Base-by-base conservation (phyloP, 2,888 invertebrate genomes). In the Dioctria rufipes region DNA sequence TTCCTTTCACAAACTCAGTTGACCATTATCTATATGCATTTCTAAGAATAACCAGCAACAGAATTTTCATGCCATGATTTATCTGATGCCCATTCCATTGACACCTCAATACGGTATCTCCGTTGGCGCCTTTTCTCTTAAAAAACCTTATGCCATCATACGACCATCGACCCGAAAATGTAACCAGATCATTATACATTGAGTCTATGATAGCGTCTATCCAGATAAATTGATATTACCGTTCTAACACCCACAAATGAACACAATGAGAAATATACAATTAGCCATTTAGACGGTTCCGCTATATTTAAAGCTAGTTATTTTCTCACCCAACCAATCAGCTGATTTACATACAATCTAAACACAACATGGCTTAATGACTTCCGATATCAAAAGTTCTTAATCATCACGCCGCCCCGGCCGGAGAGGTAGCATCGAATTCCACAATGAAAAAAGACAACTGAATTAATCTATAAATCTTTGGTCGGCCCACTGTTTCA, bases 351-450 rank as follows among this genome's bases (percentile, higher is more conserved):
- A 60, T 73, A 58, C 42, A 58, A 60, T 73, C 73, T 42, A 37
- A 49, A 73, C 60, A 13, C 73, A 37, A 60, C 51, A 73, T 58
- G 60, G 42, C 73, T 60, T 60, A 60, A 73, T 73, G 40, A 73
- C 73, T 73, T 73, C 73, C 73, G 73, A 73, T 73, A 5, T 42
- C 25, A 39, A 73, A 73, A 73, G n/a, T 40, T 73, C 73, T 42
- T 73, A 25, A 25, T 60, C 73, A 73, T 73, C 73, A 73, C 58
- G 39, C 42, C 42, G 8, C 43, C 46, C 25, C 49, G 67, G 58
- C 39, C 11, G 11, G 54, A 54, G 54, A 54, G 4, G 54, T 8
- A 54, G n/a, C 54, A 54, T 11, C n/a, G 54, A 54, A 11, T 54
- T 54, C 4, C 54, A 54, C 54, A n/a, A n/a, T n/a, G 11, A 54